A percentile compares a stretch with the other conserved stretches of the same genome.
Conservation (phyloP, 2,888 invertebrate genomes). For the Lasioglossum villosulum region DNA sequence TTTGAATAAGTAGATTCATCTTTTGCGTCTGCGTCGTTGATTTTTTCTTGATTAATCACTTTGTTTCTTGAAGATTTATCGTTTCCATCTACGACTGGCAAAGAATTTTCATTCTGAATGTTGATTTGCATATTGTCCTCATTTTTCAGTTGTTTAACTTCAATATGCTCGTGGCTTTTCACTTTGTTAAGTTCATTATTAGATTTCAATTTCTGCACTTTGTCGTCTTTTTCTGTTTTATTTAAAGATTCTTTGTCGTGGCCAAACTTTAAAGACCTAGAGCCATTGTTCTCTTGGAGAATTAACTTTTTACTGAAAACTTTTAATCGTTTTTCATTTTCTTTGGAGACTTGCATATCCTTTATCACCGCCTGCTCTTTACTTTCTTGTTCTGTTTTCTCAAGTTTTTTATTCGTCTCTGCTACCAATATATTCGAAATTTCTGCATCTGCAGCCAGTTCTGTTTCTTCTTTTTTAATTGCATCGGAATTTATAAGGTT, state of each 20-base stretch:
- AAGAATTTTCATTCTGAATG: slow-evolving; percentile 11
- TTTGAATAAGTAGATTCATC: slow-evolving; percentile 30
- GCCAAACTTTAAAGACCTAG: not conserved
- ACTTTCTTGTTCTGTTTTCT: slow-evolving; percentile 84
- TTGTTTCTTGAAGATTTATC: slow-evolving; percentile 20
- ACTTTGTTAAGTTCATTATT: not conserved
- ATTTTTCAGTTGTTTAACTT: slow-evolving; percentile 18
- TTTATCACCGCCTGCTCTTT: slow-evolving; percentile 63
- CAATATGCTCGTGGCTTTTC: slow-evolving; percentile 17
- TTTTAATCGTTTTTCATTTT: slow-evolving; percentile 34
- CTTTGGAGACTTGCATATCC: slow-evolving; percentile 47
- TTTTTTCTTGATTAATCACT: slow-evolving; percentile 15
- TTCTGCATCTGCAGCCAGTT: slow-evolving; percentile 83
- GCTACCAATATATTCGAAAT: slow-evolving; percentile 77
- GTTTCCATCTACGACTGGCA: not conserved
- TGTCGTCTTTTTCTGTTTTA: slow-evolving; percentile 54
- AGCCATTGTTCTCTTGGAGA: slow-evolving; percentile 63
- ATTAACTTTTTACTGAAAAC: slow-evolving; percentile 15
- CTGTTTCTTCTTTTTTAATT: slow-evolving; percentile 84
- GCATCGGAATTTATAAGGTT: slow-evolving; percentile 81
- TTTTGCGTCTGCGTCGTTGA: slow-evolving; percentile 23
- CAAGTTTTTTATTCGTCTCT: slow-evolving; percentile 81
- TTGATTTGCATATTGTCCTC: slow-evolving; percentile 2
- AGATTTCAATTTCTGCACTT: slow-evolving; percentile 11
- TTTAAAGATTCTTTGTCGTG: slow-evolving; percentile 47